These are phyloP conservation scores for Mobula birostris DNA, from an alignment of 2,113 vertebrate genomes.

Conservation along the genomic window DNA sequence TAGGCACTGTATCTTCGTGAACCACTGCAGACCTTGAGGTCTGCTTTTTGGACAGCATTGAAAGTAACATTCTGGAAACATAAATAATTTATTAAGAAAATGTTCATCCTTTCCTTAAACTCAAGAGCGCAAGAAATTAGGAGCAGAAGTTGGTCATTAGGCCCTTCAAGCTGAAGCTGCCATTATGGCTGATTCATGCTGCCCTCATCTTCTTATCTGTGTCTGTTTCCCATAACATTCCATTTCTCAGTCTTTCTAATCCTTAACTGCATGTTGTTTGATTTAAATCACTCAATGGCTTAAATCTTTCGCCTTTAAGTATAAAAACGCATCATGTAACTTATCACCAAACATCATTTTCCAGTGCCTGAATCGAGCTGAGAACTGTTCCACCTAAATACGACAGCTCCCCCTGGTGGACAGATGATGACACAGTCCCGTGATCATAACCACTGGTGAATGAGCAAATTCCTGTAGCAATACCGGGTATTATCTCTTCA, in stretches of 20 bases:
- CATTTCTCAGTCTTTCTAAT: neutral
- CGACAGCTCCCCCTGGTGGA: conserved; percentile 13
- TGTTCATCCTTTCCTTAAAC: neutral
- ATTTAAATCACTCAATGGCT: neutral
- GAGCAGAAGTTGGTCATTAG: no score
- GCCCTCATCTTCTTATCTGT: no score
- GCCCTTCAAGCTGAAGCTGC: no score
- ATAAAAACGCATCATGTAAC: neutral
- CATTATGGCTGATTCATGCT: no score
- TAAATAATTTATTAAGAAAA: no score
- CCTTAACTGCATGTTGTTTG: neutral
- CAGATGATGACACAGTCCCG: no score
- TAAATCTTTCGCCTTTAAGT: neutral
- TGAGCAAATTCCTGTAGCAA: neutral
- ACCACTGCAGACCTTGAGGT: no score
- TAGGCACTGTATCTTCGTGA: no score
- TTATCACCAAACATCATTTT: neutral
- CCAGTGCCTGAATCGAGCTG: neutral
- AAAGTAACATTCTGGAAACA: no score
- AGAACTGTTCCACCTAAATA: neutral
- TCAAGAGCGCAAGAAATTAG: neutral
- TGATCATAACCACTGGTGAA: no score
- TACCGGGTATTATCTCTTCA: neutral
- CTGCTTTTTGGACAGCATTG: no score
- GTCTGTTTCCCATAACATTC: no score